Percentiles rank a stretch among this genome's conserved stretches.
Evolutionary conservation across 2,797 vertebrate species (phyloP).

Genomic region (Margarornis squamiger): DNA sequence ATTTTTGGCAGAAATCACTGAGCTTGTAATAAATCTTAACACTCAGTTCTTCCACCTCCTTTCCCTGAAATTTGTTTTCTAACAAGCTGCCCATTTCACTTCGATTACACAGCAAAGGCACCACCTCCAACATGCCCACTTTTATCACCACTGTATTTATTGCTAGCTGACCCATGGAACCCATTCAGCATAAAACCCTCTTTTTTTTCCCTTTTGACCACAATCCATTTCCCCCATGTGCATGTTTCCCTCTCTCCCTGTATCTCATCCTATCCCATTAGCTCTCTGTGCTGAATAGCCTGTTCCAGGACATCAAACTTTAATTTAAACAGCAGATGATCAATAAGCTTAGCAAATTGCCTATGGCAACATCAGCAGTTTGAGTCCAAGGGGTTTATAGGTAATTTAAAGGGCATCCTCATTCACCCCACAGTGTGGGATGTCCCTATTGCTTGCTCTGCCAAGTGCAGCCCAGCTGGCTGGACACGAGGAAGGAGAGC

Average conservation of each 20-base stretch:
- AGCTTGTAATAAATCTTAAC: not conserved
- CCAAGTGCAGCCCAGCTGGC: not conserved
- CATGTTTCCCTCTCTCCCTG: constrained; percentile 35
- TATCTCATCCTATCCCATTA: constrained; percentile 78
- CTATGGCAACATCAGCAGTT: constrained; percentile 77
- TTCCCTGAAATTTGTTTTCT: constrained; percentile 5
- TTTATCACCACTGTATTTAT: constrained; percentile 72
- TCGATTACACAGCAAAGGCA: not conserved
- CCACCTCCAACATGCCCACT: not conserved
- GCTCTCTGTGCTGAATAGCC: constrained; percentile 69
- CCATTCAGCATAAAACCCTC: constrained; percentile 61
- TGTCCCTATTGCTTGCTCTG: constrained; percentile 22
- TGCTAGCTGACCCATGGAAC: constrained; percentile 18
- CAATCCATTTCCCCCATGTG: constrained; percentile 72
- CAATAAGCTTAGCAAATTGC: constrained; percentile 82
- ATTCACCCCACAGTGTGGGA: not conserved
- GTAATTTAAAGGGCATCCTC: constrained; percentile 77
- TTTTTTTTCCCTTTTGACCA: constrained; percentile 58
- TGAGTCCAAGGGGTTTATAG: constrained; percentile 77
- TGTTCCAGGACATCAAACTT: constrained; percentile 82
- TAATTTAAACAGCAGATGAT: constrained; percentile 83
- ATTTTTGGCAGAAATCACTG: not conserved
- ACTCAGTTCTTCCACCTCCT: not conserved
- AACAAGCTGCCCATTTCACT: not conserved
- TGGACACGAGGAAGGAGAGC: not conserved